A percentile compares a stretch with the other conserved stretches of the same genome.
These are phyloP conservation scores for Acropora tenuis DNA, from an alignment of 64 coral and sea anemone species.

Conservation along the genomic window DNA sequence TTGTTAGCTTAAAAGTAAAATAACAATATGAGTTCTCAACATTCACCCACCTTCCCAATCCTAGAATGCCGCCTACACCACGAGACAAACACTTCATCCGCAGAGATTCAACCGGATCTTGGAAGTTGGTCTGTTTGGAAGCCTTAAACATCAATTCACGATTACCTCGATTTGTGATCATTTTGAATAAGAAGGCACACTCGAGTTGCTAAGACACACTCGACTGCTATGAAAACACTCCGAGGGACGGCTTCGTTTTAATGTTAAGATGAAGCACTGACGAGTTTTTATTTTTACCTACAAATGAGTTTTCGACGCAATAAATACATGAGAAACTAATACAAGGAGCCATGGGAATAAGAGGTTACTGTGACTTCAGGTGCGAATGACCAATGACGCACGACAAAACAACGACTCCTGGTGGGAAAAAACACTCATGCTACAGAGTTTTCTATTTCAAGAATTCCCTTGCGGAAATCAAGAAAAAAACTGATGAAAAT, in stretches of 20 bases:
- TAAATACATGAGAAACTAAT: neutral
- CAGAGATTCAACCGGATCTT: constrained; percentile 39
- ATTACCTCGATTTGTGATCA: constrained; percentile 58
- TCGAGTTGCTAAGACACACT: too few species aligned
- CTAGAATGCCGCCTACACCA: constrained; percentile 56
- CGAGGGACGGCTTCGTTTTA: neutral
- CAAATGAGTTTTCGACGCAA: neutral
- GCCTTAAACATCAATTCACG: constrained; percentile 43
- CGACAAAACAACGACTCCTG: neutral
- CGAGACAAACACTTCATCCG: constrained; percentile 52
- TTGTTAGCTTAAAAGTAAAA: neutral
- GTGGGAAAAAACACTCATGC: neutral
- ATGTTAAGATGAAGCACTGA: neutral
- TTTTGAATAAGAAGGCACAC: neutral
- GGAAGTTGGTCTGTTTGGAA: constrained; percentile 8
- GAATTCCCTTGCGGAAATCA: neutral
- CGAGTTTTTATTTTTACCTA: neutral
- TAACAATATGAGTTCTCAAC: neutral
- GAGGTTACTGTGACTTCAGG: neutral
- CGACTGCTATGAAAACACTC: neutral
- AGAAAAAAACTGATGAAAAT: too few species aligned
- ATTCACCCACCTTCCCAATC: constrained; percentile 47
- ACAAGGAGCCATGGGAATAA: neutral
- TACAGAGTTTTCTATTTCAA: neutral
- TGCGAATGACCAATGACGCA: constrained; percentile 1